A percentile compares a stretch with the other conserved stretches of the same genome.
Evolutionary conservation across 2,888 invertebrate species (phyloP).

Genomic region (Microlaimidae sp.): DNA sequence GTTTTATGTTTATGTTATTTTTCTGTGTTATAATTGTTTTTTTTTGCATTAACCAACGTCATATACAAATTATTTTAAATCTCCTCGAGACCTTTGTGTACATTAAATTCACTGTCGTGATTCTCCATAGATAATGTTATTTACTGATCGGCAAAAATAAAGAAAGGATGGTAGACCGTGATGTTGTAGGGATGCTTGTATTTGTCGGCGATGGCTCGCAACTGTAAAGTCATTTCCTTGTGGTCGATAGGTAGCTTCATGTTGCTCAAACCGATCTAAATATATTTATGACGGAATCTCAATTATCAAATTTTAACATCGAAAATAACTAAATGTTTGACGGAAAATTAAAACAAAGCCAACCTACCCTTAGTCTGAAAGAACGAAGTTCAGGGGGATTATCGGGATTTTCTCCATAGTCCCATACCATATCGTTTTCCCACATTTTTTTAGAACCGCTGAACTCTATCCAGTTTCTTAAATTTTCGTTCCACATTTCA

Average conservation of each 20-base stretch:
- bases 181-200: constrained; percentile 43
- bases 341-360: too few species aligned
- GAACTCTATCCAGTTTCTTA: constrained; percentile 13
- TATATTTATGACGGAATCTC: too few species aligned
- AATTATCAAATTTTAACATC: too few species aligned
- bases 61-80: too few species aligned
- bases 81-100: too few species aligned
- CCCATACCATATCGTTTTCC: background rate
- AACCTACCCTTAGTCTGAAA: background rate
- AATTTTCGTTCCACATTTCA: constrained; percentile 26
- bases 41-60: too few species aligned
- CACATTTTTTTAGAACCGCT: background rate
- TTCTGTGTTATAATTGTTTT: too few species aligned
- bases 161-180: constrained; percentile 24
- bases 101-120: too few species aligned
- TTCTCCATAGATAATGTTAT: too few species aligned
- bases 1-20: too few species aligned
- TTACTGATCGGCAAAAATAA: constrained; percentile 35
- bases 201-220: constrained; percentile 55
- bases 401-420: background rate
- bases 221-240: background rate
- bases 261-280: constrained; percentile 12
- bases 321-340: too few species aligned
- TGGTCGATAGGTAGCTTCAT: constrained; percentile 20
- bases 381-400: background rate